Conservation (phyloP, 1,140 invertebrate genomes). For the Temnothorax longispinosus region DNA sequence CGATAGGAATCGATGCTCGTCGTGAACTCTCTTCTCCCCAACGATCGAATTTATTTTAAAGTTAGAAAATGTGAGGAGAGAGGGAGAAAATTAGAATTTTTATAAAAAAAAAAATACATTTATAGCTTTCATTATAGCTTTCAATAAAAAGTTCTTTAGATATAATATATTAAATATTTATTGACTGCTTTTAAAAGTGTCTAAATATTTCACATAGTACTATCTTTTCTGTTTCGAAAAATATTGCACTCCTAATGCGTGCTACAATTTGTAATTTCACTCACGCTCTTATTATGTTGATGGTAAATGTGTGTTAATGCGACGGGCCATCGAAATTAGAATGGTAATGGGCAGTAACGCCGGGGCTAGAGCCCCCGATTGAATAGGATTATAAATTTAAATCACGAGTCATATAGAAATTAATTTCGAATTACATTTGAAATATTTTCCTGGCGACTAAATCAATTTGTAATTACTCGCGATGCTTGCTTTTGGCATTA, state of each 20-base stretch:
- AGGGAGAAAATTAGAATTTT: not conserved
- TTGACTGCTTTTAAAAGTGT: not conserved
- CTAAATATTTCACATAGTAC: not conserved
- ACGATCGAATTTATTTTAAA: conserved; percentile 1
- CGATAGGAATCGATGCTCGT: not conserved
- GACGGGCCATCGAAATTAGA: conserved; percentile 65
- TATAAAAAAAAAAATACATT: not conserved
- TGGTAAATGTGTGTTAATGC: conserved; percentile 64
- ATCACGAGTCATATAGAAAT: conserved; percentile 73
- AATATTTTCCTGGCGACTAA: conserved; percentile 63
- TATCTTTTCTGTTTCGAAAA: not conserved
- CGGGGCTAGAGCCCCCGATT: conserved; percentile 61
- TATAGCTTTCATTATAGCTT: not conserved
- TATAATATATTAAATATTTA: not conserved
- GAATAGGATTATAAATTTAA: conserved; percentile 75
- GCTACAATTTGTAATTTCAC: conserved; percentile 56
- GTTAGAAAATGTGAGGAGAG: not conserved
- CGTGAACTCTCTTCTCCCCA: not conserved
- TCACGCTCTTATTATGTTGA: conserved; percentile 8
- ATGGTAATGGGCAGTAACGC: conserved; percentile 70
- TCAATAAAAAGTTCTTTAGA: not conserved
- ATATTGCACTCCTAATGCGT: not conserved
- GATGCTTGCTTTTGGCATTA: conserved; percentile 55
- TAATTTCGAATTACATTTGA: conserved; percentile 71
- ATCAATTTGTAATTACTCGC: conserved; percentile 74